A percentile compares a stretch with the other conserved stretches of the same genome.
Conservation (phyloP, 2,888 invertebrate genomes). For the Leptodirus hochenwartii region DNA sequence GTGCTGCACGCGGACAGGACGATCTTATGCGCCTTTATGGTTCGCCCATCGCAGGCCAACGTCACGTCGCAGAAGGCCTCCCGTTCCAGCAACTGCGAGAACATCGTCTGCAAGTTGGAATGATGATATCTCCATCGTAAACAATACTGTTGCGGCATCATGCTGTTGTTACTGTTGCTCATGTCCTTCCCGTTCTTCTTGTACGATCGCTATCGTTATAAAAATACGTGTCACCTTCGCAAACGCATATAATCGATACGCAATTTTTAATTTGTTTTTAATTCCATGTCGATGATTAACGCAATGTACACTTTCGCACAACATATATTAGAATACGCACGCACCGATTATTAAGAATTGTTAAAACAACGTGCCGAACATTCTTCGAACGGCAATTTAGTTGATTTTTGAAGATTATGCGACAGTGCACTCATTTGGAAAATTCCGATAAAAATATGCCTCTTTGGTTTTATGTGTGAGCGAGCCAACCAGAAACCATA, state of each 20-base stretch:
- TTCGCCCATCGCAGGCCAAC: constrained; percentile 68
- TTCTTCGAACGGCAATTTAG: constrained; percentile 7
- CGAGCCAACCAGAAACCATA: constrained; percentile 30
- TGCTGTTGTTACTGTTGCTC: constrained; percentile 26
- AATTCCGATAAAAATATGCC: constrained; percentile 36
- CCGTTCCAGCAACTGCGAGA: constrained; percentile 67
- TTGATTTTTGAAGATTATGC: constrained; percentile 21
- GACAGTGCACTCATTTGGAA: constrained; percentile 40
- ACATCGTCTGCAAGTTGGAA: constrained; percentile 77
- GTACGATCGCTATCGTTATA: background rate
- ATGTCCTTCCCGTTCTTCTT: constrained; percentile 10
- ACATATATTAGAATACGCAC: too few species aligned
- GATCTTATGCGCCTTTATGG: constrained; percentile 64
- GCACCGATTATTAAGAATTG: too few species aligned
- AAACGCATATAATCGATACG: background rate
- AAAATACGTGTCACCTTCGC: background rate
- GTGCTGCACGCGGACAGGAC: constrained; percentile 86
- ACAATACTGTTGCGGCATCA: constrained; percentile 82
- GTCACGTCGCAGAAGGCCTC: constrained; percentile 85
- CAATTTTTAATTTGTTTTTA: too few species aligned
- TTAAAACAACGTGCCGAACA: background rate
- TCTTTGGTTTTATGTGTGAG: constrained; percentile 29
- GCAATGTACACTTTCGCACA: too few species aligned
- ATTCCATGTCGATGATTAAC: too few species aligned
- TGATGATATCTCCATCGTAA: constrained; percentile 87